Conservation (phyloP, 2,113 vertebrate genomes). For the Dolichotis patagonum region DNA sequence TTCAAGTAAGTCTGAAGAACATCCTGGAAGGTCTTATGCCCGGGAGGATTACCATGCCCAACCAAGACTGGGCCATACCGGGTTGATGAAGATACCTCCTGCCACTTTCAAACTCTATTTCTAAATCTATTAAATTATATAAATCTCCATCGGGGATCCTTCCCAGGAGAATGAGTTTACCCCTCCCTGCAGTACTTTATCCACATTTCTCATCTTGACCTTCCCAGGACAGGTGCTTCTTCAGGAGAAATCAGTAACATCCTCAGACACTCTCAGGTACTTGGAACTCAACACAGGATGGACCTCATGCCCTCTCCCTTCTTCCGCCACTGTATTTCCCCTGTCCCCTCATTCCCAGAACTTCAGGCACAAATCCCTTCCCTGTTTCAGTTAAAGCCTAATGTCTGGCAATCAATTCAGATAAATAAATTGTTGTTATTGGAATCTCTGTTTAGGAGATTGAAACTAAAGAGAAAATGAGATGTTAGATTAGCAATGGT, state of each 20-base stretch:
- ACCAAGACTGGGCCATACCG: background rate
- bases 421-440: constrained; percentile 61
- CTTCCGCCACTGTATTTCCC: background rate
- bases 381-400: constrained; percentile 24
- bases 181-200: background rate
- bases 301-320: background rate
- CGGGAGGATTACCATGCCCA: background rate
- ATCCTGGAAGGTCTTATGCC: background rate
- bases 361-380: background rate
- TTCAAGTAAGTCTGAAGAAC: background rate
- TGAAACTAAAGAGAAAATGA: constrained; percentile 70
- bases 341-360: background rate
- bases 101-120: background rate
- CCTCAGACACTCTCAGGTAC: background rate
- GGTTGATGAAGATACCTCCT: background rate
- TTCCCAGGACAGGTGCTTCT: background rate
- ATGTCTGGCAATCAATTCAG: constrained; percentile 45
- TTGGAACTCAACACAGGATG: background rate
- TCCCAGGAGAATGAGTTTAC: background rate
- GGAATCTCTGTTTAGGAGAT: constrained; percentile 48
- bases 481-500: constrained; percentile 42
- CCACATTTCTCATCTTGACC: background rate
- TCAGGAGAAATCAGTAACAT: background rate
- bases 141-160: background rate
- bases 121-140: background rate